A percentile compares a stretch with the other conserved stretches of the same genome.
These are phyloP conservation scores for Brassicogethes aeneus DNA, from an alignment of 2,888 invertebrate genomes.

Conservation along the genomic window DNA sequence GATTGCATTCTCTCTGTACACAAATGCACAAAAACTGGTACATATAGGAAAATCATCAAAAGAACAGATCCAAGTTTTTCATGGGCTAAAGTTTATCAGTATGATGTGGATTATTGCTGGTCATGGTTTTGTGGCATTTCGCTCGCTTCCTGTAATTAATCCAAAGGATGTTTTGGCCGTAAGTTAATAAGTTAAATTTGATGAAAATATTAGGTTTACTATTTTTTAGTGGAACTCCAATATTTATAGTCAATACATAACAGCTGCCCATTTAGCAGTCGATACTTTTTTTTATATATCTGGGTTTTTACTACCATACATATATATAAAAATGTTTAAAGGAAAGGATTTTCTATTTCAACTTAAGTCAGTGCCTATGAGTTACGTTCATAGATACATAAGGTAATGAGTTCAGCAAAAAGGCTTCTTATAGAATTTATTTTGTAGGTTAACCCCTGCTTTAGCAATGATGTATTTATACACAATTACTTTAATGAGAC, in stretches of 20 bases:
- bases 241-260: constrained; percentile 21
- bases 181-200: background rate
- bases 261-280: constrained; percentile 47
- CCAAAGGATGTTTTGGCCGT: too few species aligned
- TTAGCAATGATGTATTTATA: constrained; percentile 38
- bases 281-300: constrained; percentile 58
- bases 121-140: constrained; percentile 17
- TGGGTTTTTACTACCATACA: constrained; percentile 48
- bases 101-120: constrained; percentile 29
- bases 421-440: too few species aligned
- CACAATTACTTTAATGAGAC: too few species aligned
- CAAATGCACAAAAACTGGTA: constrained; percentile 24
- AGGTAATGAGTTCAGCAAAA: too few species aligned
- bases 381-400: constrained; percentile 16
- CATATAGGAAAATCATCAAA: constrained; percentile 14
- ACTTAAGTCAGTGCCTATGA: constrained; percentile 10
- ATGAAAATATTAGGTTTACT: background rate
- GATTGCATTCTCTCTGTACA: constrained; percentile 22
- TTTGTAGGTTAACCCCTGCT: constrained; percentile 31
- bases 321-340: constrained; percentile 29
- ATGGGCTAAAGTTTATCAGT: constrained; percentile 24
- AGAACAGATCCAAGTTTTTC: constrained; percentile 25
- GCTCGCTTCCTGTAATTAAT: constrained; percentile 7
- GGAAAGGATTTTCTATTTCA: constrained; percentile 4
- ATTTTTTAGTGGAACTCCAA: constrained; percentile 35